Base-by-base conservation (phyloP, 2,888 invertebrate genomes). In the Drosophila putrida region DNA sequence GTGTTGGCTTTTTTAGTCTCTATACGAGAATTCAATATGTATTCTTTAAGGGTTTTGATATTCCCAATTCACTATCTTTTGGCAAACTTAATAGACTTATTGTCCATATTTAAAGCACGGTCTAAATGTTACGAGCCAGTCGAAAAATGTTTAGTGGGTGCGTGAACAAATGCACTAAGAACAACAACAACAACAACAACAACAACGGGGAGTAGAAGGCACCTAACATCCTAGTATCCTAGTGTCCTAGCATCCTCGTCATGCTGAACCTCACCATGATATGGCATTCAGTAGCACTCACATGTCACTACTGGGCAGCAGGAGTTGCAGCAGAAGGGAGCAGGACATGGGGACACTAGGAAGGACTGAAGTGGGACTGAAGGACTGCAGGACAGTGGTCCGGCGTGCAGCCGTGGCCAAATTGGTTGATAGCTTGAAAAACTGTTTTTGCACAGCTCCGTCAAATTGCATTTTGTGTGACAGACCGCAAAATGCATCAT, bases 401-500 rank as follows among this genome's bases (percentile, higher is more conserved):
- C 69, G 86, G 82, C 87, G 80, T 86, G 75, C 85, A 87, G 80
- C 71, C 79, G 79, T 88, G 87, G 90, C 86, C 90, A 90, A 91
- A 91, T 84, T 90, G 90, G 90, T 91, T 90, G 90, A 90, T 89
- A 90, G 85, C 85, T 84, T 87, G 86, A 88, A 88, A 89, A 91
- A 90, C 81, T 80, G 80, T 82, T 88, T 89, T 88, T 86, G 80
- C 85, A 80, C 75, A 84, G 89, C 85, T 83, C 89, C 91, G 91
- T 91, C 92, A 91, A 90, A 91, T 89, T 88, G 90, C 88, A 91
- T 91, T 91, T 85, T 78, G 86, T 87, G 88, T 91, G 91, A 91
- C 91, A 91, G 91, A 91, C 91, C 91, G 91, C 91, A 91, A 92
- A 92, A 92, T 92, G 91, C 91, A 91, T 91, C 92, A 91, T 90